Percentiles rank a stretch among this genome's conserved stretches.
Evolutionary conservation across 2,113 vertebrate genomes (phyloP).

Genomic region (Brienomyrus brachyistius): DNA sequence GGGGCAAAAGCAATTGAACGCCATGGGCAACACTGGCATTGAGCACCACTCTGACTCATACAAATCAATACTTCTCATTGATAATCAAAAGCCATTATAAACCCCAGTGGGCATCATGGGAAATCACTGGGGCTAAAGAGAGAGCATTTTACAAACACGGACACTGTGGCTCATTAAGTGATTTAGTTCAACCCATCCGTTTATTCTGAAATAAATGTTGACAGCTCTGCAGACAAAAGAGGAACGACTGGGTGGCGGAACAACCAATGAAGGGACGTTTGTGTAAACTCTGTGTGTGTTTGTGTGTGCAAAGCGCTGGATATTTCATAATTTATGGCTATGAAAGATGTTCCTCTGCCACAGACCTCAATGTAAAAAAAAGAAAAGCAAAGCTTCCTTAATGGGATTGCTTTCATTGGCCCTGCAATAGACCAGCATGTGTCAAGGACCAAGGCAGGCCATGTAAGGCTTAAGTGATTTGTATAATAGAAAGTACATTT

Average conservation of each 20-base stretch:
- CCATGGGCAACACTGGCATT: background rate
- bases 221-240: background rate
- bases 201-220: background rate
- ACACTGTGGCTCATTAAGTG: background rate
- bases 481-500: background rate
- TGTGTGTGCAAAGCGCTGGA: background rate
- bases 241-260: background rate
- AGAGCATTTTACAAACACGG: background rate
- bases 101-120: background rate
- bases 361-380: background rate
- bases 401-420: background rate
- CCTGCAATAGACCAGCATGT: background rate
- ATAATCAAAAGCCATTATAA: constrained; percentile 3
- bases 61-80: background rate
- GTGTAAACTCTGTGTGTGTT: background rate
- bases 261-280: background rate
- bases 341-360: background rate
- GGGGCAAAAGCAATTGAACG: background rate
- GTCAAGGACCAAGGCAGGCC: background rate
- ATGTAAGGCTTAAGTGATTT: background rate
- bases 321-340: background rate
- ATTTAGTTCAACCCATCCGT: background rate
- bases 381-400: background rate
- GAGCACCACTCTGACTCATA: background rate
- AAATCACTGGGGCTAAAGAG: background rate